phyloP scores from a whole-genome alignment of 2,888 invertebrate genomes.

The Caenorhabditis becei region DNA sequence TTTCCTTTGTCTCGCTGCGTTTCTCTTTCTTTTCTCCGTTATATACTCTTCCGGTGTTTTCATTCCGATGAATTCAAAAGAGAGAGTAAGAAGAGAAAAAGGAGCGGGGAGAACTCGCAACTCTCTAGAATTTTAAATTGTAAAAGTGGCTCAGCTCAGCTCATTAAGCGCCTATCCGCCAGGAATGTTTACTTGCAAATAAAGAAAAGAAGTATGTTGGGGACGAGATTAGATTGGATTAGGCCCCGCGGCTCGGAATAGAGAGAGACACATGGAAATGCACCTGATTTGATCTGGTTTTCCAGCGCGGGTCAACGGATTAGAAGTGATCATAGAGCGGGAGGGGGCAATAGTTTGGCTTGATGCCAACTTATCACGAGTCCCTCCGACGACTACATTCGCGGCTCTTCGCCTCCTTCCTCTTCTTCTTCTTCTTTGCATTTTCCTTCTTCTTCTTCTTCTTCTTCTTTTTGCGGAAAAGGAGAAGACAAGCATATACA shows the following conservation, averaged over 20 bases:
- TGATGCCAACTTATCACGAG: slow-evolving; percentile 41
- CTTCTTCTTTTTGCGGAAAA: slow-evolving; percentile 1
- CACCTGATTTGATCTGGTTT: neutral
- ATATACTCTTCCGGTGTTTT: slow-evolving; percentile 2
- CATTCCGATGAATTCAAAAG: slow-evolving; percentile 2
- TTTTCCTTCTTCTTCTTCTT: slow-evolving; percentile 16
- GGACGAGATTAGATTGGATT: slow-evolving; percentile 10
- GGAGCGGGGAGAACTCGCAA: neutral
- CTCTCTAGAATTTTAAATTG: neutral
- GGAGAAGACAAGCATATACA: slow-evolving; percentile 26
- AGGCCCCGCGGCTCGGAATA: neutral
- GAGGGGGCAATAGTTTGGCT: slow-evolving; percentile 24
- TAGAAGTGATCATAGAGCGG: neutral
- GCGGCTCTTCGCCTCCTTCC: slow-evolving; percentile 7
- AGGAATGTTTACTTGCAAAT: too few relatives aligned
- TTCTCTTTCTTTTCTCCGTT: neutral
- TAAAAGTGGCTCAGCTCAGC: too few relatives aligned
- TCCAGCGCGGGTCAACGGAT: neutral
- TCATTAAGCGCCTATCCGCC: too few relatives aligned
- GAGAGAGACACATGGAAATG: neutral
- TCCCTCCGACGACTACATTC: slow-evolving; percentile 15
- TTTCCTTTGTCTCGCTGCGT: neutral
- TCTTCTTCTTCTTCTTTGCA: neutral
- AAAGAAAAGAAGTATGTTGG: too few relatives aligned
- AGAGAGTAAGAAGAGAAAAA: neutral